These are phyloP conservation scores for Apteryx mantelli DNA, from an alignment of 2,113 vertebrate genomes.

Conservation along the genomic window DNA sequence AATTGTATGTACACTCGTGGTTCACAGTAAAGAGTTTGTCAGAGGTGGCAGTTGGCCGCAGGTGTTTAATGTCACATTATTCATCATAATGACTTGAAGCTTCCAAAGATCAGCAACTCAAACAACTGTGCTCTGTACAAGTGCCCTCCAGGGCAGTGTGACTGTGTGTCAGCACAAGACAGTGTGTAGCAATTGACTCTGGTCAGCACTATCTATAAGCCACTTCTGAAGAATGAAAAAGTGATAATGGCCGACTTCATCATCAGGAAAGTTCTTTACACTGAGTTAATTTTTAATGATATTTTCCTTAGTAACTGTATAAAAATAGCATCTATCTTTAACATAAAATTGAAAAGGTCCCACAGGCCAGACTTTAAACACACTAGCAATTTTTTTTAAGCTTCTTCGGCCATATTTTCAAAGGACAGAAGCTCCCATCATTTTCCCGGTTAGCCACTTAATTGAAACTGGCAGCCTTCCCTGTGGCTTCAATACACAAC, in stretches of 20 bases:
- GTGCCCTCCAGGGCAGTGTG: conserved; percentile 1
- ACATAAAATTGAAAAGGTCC: neutral
- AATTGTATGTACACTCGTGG: conserved; percentile 24
- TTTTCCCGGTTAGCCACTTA: neutral
- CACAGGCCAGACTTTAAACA: neutral
- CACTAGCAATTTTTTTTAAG: neutral
- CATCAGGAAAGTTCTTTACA: conserved; percentile 5
- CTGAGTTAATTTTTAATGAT: conserved; percentile 9
- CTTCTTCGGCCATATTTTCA: neutral
- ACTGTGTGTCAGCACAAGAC: conserved; percentile 3
- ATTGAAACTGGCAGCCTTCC: neutral
- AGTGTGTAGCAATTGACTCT: neutral
- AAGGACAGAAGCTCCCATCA: neutral
- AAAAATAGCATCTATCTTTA: neutral
- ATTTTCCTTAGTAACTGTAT: neutral
- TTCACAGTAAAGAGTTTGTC: conserved; percentile 18
- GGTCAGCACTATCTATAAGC: neutral
- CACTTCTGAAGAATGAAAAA: conserved; percentile 32
- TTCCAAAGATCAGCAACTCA: conserved; percentile 53
- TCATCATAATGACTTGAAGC: conserved; percentile 35
- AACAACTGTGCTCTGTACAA: conserved; percentile 62
- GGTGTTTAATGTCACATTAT: conserved; percentile 53
- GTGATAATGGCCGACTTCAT: neutral
- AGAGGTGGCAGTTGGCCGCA: neutral
- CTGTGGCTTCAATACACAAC: neutral